Conservation (phyloP, 2,113 vertebrate species). For the Myrmecophaga tridactyla region DNA sequence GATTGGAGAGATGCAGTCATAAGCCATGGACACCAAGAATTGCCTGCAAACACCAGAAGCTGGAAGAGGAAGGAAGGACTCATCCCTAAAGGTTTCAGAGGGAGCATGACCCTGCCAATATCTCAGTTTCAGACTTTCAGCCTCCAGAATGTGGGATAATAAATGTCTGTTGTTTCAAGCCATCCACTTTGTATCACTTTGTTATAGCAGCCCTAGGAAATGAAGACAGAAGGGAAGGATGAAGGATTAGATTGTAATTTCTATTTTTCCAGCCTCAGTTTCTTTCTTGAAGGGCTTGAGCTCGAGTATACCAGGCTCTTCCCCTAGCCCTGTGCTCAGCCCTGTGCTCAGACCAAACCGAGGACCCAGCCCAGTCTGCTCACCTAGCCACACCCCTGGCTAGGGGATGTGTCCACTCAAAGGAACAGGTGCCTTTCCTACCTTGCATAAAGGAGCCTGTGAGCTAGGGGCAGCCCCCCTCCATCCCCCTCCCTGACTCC, state of each 20-base stretch:
- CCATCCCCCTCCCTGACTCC: not conserved
- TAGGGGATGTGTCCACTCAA: rapidly evolving
- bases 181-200: too few relatives aligned
- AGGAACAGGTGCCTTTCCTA: rapidly evolving
- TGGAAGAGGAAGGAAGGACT: too few relatives aligned
- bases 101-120: too few relatives aligned
- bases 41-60: too few relatives aligned
- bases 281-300: not conserved
- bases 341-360: not conserved
- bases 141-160: too few relatives aligned
- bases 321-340: not conserved
- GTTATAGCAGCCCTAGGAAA: too few relatives aligned
- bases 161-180: too few relatives aligned
- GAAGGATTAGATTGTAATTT: not conserved
- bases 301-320: rapidly evolving
- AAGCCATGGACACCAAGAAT: too few relatives aligned
- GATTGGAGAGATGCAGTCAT: too few relatives aligned
- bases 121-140: too few relatives aligned
- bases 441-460: not conserved
- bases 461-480: not conserved
- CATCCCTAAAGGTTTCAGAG: too few relatives aligned
- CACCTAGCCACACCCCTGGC: not conserved
- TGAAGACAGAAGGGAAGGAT: too few relatives aligned
- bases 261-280: not conserved
- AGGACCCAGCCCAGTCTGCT: not conserved